A percentile compares a stretch with the other conserved stretches of the same genome.
phyloP scores from a whole-genome alignment of 2,888 invertebrate genomes.

The Sisyra nigra region DNA sequence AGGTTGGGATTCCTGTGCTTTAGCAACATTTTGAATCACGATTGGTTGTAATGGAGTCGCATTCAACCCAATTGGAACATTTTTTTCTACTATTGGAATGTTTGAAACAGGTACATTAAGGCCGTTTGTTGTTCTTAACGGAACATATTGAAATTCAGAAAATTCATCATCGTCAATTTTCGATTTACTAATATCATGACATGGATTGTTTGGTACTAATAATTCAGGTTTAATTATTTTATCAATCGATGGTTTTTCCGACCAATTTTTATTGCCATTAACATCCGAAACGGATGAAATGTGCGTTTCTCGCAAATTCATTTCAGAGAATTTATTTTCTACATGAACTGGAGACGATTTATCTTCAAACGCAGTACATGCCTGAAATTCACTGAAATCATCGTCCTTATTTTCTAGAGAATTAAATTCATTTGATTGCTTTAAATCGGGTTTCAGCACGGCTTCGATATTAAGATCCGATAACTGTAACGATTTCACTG shows the following conservation, averaged over 20 bases:
- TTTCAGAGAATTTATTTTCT: constrained; percentile 7
- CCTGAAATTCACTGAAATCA: constrained; percentile 21
- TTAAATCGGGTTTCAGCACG: constrained; percentile 7
- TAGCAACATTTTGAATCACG: constrained; percentile 15
- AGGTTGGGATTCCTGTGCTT: constrained; percentile 24
- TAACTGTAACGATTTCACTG: constrained; percentile 18
- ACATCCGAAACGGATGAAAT: constrained; percentile 16
- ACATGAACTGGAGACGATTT: constrained; percentile 16
- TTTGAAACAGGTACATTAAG: constrained; percentile 3
- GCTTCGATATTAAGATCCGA: constrained; percentile 11
- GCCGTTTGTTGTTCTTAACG: constrained; percentile 12
- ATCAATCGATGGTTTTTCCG: neutral
- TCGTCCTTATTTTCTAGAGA: neutral
- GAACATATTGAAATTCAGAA: constrained; percentile 24
- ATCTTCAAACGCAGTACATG: constrained; percentile 32
- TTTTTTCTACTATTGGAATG: neutral
- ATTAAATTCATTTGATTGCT: constrained; percentile 1
- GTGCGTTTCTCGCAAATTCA: constrained; percentile 23
- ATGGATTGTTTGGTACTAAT: too few relatives aligned
- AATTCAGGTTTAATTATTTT: neutral
- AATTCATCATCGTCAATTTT: constrained; percentile 23
- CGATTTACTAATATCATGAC: constrained; percentile 13
- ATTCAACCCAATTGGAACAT: constrained; percentile 2
- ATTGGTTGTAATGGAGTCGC: constrained; percentile 17
- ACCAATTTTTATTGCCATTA: neutral